These are phyloP conservation scores for Horisme vitalbata DNA, from an alignment of 2,888 invertebrate genomes.

Conservation along the genomic window DNA sequence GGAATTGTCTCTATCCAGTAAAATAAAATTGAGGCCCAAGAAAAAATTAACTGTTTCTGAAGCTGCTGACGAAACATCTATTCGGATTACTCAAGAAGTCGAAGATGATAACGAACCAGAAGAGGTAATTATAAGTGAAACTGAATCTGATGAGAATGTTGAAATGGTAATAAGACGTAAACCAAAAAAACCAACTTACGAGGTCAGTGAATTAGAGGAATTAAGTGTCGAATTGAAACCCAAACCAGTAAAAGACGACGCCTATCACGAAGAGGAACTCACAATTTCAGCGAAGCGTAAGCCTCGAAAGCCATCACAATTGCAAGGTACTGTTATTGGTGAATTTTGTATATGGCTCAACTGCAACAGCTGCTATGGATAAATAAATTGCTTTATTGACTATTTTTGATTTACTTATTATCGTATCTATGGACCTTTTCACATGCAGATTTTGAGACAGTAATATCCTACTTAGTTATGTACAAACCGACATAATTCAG, in stretches of 20 bases:
- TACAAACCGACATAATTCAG: too few species aligned
- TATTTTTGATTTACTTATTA: constrained; percentile 5
- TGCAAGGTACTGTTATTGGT: constrained; percentile 83
- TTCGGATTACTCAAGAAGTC: constrained; percentile 85
- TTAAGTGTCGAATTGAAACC: constrained; percentile 82
- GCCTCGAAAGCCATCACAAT: constrained; percentile 84
- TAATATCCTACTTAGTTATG: too few species aligned
- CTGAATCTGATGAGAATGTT: constrained; percentile 83
- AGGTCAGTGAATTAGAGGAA: constrained; percentile 85
- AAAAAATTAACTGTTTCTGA: constrained; percentile 85
- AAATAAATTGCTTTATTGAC: constrained; percentile 12
- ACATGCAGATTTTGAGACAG: too few species aligned
- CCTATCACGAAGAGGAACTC: constrained; percentile 86
- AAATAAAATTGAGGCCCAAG: constrained; percentile 86
- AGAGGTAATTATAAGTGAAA: constrained; percentile 86
- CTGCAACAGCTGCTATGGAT: constrained; percentile 4
- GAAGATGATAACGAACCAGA: constrained; percentile 85
- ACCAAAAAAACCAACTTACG: constrained; percentile 80
- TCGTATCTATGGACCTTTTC: not conserved
- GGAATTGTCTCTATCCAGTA: constrained; percentile 88
- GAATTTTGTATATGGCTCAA: constrained; percentile 1
- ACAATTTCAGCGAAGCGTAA: constrained; percentile 87
- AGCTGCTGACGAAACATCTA: constrained; percentile 87
- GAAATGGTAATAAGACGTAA: constrained; percentile 76
- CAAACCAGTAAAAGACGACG: constrained; percentile 61